Evolutionary conservation across 2,888 invertebrate species (phyloP), one percentile per base, ranked within the genome.

Genomic region (Masnerella sp.): DNA sequence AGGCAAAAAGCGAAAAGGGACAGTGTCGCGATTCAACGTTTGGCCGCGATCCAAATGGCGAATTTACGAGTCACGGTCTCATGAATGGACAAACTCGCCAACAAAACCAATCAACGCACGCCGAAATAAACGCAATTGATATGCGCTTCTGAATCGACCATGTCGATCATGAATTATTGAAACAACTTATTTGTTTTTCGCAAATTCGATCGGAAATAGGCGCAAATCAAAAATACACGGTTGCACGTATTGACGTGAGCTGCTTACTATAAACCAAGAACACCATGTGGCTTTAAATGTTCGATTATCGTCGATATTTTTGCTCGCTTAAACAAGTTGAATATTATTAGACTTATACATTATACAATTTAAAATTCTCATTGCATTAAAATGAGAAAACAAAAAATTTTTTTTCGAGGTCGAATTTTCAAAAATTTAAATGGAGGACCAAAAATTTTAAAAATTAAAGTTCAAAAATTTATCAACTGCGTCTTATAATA

Each of bases 1-100:
- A 61, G 17, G 30, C 36, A 20, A 51, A 62, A 73, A 42, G 36
- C 42, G 49, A 20, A 77, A 81, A 76, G 80, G 80, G 78, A 79
- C 77, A 80, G 80, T 80, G 79, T 83, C 80, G 82, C 82, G 80
- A 82, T 83, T 81, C 80, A 77, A 45, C 70, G 75, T 78, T 85
- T 85, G 69, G 85, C 83, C 56, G 42, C 9, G 32, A 36, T 83
- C 85, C 85, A 85, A 83, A 79, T 75, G 81, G 71, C 76, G 74
- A 75, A 77, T 75, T 71, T 70, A 62, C 75, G 73, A 76, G 70
- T 77, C 79, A 76, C 56, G 72, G 68, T 62, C 76, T 83, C 79
- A 82, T 83, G 83, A 84, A 84, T 83, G 84, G 82, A 77, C 59
- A 67, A 67, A 56, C 54, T 28, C 36, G 43, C 74, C 51, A 75